phyloP scores from a whole-genome alignment of 2,797 vertebrate species.

The Halcyon chelicuti region DNA sequence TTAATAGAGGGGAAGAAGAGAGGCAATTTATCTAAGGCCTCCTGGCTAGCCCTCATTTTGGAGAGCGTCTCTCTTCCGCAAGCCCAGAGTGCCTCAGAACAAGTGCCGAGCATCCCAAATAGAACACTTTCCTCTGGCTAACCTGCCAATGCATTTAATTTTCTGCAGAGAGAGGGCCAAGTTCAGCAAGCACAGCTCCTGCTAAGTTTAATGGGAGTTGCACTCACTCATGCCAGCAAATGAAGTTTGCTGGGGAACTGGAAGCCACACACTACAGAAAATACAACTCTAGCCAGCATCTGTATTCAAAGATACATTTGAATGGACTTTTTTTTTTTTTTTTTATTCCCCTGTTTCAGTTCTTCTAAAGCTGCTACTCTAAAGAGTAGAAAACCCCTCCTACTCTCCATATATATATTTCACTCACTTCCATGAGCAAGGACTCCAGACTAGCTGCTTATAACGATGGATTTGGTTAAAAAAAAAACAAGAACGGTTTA shows the following conservation, averaged over 20 bases:
- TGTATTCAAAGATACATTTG: background rate
- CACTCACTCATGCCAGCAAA: conserved; percentile 2
- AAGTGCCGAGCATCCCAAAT: background rate
- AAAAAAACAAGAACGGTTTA: background rate
- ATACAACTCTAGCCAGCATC: background rate
- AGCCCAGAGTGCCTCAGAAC: background rate
- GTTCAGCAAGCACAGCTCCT: background rate
- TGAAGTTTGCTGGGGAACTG: background rate
- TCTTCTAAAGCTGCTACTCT: background rate
- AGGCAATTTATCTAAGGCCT: background rate
- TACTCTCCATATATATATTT: background rate
- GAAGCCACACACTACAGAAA: background rate
- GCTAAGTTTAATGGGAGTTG: conserved; percentile 16
- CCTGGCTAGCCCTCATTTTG: background rate
- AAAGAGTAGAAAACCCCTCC: background rate
- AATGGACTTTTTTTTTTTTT: background rate
- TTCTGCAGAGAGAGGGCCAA: conserved; percentile 47
- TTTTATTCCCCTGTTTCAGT: background rate
- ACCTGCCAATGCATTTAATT: conserved; percentile 51
- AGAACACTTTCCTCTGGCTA: conserved; percentile 15
- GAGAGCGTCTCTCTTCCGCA: background rate
- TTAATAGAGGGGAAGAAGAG: background rate
- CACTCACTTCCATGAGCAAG: background rate
- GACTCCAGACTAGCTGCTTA: background rate
- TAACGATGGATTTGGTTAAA: background rate